These are phyloP conservation scores for Oncopodura yosiiana DNA, from an alignment of 1,140 invertebrate genomes.

Conservation along the genomic window DNA sequence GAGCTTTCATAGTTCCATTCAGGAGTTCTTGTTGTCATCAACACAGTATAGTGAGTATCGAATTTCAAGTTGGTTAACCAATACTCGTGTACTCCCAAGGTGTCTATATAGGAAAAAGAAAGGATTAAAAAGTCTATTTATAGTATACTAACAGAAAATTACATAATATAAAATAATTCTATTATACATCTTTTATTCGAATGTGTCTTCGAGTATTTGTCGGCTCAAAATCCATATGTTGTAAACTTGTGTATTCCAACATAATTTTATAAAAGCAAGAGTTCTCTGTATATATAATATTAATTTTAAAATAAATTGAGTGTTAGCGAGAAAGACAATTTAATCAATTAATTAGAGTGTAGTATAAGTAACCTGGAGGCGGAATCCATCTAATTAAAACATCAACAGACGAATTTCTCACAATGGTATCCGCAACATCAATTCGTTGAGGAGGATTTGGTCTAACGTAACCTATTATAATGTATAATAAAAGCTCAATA, in stretches of 20 bases:
- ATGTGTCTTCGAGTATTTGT: background rate
- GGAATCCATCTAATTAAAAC: slow-evolving; percentile 28
- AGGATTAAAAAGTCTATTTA: too few relatives aligned
- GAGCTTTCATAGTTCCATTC: slow-evolving; percentile 21
- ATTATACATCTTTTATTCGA: slow-evolving; percentile 21
- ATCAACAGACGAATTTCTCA: slow-evolving; percentile 5
- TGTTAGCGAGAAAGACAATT: background rate
- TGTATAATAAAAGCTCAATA: too few relatives aligned
- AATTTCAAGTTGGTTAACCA: slow-evolving; percentile 28
- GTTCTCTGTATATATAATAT: slow-evolving; percentile 9
- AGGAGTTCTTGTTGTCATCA: slow-evolving; percentile 17
- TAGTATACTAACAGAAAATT: too few relatives aligned
- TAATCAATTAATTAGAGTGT: too few relatives aligned
- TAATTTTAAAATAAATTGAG: background rate
- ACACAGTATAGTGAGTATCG: slow-evolving; percentile 13
- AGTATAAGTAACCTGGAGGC: slow-evolving; percentile 13
- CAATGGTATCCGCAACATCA: background rate
- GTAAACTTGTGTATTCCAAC: background rate
- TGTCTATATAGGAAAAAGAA: too few relatives aligned
- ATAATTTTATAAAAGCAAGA: slow-evolving; percentile 26
- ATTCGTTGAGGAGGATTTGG: slow-evolving; percentile 10
- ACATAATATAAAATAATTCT: background rate
- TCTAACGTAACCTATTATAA: slow-evolving; percentile 7
- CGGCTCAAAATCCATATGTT: background rate
- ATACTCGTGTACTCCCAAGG: slow-evolving; percentile 14